These are phyloP conservation scores for Drosophila leontia DNA, from an alignment of 1,140 invertebrate species.

Conservation along the genomic window DNA sequence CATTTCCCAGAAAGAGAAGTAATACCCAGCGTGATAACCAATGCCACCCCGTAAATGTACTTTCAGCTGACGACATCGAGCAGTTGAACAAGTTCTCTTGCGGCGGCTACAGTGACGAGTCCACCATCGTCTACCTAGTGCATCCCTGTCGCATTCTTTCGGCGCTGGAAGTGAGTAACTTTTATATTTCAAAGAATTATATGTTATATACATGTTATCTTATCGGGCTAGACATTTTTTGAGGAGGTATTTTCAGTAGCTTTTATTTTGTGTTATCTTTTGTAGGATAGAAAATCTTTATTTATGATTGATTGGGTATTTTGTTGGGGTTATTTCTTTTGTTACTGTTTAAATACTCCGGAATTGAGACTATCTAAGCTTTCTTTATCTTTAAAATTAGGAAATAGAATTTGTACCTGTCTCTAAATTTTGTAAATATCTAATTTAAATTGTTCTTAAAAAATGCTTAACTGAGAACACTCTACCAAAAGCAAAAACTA, in stretches of 20 bases:
- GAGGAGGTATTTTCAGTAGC: background rate
- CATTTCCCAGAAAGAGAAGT: conserved; percentile 22
- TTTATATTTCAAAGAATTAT: conserved; percentile 6
- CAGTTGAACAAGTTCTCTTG: conserved; percentile 91
- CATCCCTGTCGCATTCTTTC: conserved; percentile 94
- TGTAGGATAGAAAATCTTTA: background rate
- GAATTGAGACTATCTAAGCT: background rate
- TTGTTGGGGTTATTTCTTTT: background rate
- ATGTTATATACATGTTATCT: background rate
- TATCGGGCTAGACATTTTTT: background rate
- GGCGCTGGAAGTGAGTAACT: conserved; percentile 89
- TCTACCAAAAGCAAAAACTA: background rate
- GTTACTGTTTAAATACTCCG: background rate
- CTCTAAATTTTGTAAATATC: background rate
- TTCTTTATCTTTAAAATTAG: background rate
- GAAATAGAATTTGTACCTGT: background rate
- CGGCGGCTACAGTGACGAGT: conserved; percentile 92
- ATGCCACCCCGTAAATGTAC: conserved; percentile 10
- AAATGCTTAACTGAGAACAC: background rate
- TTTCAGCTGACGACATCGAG: conserved; percentile 91
- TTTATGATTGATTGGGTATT: background rate
- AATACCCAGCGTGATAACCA: conserved; percentile 25
- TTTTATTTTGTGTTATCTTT: background rate
- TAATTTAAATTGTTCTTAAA: background rate
- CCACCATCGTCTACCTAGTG: conserved; percentile 93